Conservation (phyloP, 2,888 invertebrate genomes). For the Branchellion lobata region DNA sequence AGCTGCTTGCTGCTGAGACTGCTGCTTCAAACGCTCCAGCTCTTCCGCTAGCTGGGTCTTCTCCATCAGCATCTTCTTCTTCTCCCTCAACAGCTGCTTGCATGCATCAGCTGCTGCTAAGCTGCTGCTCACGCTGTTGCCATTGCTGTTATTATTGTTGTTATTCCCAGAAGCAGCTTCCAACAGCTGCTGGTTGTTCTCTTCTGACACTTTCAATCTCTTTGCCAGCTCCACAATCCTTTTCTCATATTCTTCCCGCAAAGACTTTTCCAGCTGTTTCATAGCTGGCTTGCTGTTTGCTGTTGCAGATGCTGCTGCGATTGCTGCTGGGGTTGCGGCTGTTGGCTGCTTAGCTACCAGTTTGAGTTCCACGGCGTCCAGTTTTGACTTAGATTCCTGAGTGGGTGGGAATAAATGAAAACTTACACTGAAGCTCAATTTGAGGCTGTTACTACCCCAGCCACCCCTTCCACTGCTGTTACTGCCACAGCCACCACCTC, state of each 20-base stretch:
- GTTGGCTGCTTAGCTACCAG: neutral
- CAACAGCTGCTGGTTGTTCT: neutral
- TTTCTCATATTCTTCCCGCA: neutral
- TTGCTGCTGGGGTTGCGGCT: neutral
- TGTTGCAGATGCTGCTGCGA: neutral
- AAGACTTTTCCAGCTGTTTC: neutral
- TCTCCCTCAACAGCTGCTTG: slow-evolving; percentile 55
- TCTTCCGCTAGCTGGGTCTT: slow-evolving; percentile 56
- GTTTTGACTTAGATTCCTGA: slow-evolving; percentile 45
- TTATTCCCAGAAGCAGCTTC: neutral
- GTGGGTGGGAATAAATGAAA: too few species aligned
- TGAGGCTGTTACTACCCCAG: too few species aligned
- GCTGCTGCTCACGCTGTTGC: neutral
- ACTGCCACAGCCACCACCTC: too few species aligned
- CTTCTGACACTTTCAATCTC: slow-evolving; percentile 37
- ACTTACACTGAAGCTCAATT: too few species aligned
- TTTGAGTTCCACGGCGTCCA: slow-evolving; percentile 45
- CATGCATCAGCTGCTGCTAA: slow-evolving; percentile 50
- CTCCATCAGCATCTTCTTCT: slow-evolving; percentile 56
- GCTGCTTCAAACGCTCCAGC: slow-evolving; percentile 53
- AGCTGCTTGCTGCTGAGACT: slow-evolving; percentile 32
- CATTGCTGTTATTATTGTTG: neutral
- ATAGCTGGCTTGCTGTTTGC: neutral
- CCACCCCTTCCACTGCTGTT: too few species aligned
- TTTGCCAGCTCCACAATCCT: slow-evolving; percentile 11